phyloP scores from a whole-genome alignment of 2,888 invertebrate genomes.

The Mythimna albipuncta region DNA sequence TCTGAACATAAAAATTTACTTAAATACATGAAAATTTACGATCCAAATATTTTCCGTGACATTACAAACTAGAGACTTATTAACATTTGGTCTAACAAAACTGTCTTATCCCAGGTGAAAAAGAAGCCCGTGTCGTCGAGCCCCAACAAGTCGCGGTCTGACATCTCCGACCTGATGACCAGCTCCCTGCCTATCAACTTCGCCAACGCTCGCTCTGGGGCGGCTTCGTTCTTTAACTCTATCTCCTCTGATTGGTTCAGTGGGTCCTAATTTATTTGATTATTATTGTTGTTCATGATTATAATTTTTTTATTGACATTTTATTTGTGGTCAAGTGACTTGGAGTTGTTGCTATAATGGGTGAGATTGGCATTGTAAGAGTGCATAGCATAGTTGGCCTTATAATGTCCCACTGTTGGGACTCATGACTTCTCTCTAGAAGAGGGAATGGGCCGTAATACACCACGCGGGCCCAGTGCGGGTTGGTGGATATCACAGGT shows the following conservation, averaged over 20 bases:
- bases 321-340: conserved; percentile 2
- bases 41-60: background rate
- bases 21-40: background rate
- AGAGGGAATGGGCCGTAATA: no score
- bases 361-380: no score
- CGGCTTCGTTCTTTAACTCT: conserved; percentile 95
- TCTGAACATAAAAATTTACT: no score
- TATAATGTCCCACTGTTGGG: no score
- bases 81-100: background rate
- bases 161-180: conserved; percentile 84
- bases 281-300: conserved; percentile 24
- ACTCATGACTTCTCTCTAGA: no score
- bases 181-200: conserved; percentile 85
- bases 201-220: conserved; percentile 93
- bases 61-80: background rate
- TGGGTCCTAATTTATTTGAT: conserved; percentile 72
- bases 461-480: no score
- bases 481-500: no score
- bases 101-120: conserved; percentile 76
- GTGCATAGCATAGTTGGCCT: no score
- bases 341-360: background rate
- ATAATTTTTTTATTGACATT: conserved; percentile 10
- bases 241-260: conserved; percentile 96
- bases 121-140: conserved; percentile 84
- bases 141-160: conserved; percentile 79